Base-by-base conservation (phyloP, 2,113 vertebrate species). In the Anas platyrhynchos region DNA sequence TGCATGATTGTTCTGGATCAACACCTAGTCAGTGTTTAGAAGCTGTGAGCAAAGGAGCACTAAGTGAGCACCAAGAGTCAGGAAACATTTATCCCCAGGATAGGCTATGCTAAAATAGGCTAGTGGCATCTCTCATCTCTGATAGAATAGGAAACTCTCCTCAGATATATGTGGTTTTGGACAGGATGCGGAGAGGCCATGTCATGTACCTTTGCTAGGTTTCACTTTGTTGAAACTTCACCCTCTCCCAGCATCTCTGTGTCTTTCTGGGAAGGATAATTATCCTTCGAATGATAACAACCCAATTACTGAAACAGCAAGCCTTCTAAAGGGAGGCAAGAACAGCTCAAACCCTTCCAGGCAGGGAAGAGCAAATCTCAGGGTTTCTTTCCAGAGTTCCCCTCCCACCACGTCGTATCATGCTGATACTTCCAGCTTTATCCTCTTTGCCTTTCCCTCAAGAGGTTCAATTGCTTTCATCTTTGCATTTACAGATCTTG, bases 401-500 rank as follows among this genome's bases (percentile, higher is more conserved):
- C 85, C 29, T 86, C 81, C 89, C 38, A 82, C 31, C 44, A 69
- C 27, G 68, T 74, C 80, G 83, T 72, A 73, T 77, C 94, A 95
- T 54, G 79, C 87, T 94, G 86, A 54, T 86, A 34, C 78, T 81
- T 95, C 76, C 75, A 92, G 74, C 86, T 87, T 86, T 89, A 85
- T 86, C 84, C 79, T 96, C 78, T 81, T 41, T 93, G 65, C 62
- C 67, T 89, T 90, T 92, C 43, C 65, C 78, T 87, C 56, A 56
- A 89, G 67, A 94, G 62, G 38, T 78, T 91, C 32, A 29, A 34
- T 74, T 71, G 56, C 90, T 93, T 94, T 97, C 75, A 92, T 94
- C 88, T 88, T 68, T 54, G 29, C 5, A 0, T 86, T 96, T 88
- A 63, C 7, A 5, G 61, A 34, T 52, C 79, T 77, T 54, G 46